Evolutionary conservation across 2,797 vertebrate genomes (phyloP).

Genomic region (Poeciliopsis turneri): DNA sequence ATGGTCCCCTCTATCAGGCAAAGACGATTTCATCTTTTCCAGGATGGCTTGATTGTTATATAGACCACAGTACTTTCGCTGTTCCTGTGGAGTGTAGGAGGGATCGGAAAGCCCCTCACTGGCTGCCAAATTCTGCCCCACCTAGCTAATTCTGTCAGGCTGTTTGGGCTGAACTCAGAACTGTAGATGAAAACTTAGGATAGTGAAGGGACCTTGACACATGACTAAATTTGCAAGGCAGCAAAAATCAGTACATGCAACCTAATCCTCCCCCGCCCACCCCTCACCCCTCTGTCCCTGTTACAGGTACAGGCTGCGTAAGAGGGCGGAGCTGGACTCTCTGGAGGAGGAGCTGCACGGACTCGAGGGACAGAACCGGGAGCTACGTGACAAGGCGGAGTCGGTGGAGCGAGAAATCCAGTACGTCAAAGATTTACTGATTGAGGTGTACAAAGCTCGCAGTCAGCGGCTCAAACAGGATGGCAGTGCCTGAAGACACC

Average conservation of each 20-base stretch:
- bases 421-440: slow-evolving; percentile 93
- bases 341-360: slow-evolving; percentile 91
- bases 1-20: not conserved
- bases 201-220: slow-evolving; percentile 7
- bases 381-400: slow-evolving; percentile 91
- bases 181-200: not conserved
- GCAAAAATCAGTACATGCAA: slow-evolving; percentile 24
- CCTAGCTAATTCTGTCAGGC: slow-evolving; percentile 47
- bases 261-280: not conserved
- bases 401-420: slow-evolving; percentile 95
- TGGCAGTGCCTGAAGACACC: slow-evolving; percentile 78
- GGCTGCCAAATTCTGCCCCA: slow-evolving; percentile 65
- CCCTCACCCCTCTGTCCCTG: slow-evolving; percentile 6
- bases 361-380: slow-evolving; percentile 90
- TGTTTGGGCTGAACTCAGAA: not conserved
- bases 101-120: slow-evolving; percentile 64
- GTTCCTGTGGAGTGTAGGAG: slow-evolving; percentile 45
- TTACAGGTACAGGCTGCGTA: slow-evolving; percentile 90
- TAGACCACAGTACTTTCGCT: slow-evolving; percentile 32
- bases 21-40: not conserved
- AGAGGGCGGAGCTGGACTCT: slow-evolving; percentile 90
- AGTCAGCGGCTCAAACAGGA: slow-evolving; percentile 89
- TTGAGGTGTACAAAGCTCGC: slow-evolving; percentile 95
- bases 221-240: slow-evolving; percentile 46
- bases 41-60: slow-evolving; percentile 7